A percentile compares a stretch with the other conserved stretches of the same genome.
Conservation (phyloP, 2,797 vertebrate species). For the Spinus pinus region DNA sequence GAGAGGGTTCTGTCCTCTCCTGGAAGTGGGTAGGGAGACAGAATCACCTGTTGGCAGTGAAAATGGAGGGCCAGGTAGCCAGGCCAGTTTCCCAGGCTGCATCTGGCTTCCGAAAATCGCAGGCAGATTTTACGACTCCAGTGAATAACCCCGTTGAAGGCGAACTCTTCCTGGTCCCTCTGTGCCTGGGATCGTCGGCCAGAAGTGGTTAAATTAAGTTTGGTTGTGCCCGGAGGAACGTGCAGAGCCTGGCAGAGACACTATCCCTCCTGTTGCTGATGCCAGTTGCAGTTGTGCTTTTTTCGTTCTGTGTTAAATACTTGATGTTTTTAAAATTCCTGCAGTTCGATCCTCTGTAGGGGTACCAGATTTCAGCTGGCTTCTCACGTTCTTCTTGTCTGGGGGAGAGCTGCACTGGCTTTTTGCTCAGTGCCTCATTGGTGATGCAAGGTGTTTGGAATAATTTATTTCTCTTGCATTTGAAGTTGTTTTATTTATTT, state of each 20-base stretch:
- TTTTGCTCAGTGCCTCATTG: background rate
- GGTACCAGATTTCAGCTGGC: background rate
- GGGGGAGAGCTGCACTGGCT: background rate
- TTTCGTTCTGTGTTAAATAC: background rate
- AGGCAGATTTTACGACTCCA: background rate
- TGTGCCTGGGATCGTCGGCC: accelerated
- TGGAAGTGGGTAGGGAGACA: background rate
- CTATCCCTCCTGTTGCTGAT: accelerated
- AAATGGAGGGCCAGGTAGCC: background rate
- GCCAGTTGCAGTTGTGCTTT: background rate
- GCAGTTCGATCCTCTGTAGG: background rate
- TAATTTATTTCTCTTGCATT: background rate
- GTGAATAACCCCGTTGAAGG: background rate
- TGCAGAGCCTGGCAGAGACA: background rate
- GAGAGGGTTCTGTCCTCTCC: background rate
- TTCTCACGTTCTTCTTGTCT: background rate
- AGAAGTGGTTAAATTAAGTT: background rate
- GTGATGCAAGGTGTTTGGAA: background rate
- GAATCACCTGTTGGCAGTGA: background rate
- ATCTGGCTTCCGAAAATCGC: background rate
- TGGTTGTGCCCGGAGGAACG: background rate
- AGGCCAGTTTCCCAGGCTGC: background rate
- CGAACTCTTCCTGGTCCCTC: background rate
- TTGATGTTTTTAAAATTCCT: background rate
- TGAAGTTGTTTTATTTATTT: background rate